phyloP scores from a whole-genome alignment of 2,888 invertebrate genomes.

The Sphaerophoria rueppellii region DNA sequence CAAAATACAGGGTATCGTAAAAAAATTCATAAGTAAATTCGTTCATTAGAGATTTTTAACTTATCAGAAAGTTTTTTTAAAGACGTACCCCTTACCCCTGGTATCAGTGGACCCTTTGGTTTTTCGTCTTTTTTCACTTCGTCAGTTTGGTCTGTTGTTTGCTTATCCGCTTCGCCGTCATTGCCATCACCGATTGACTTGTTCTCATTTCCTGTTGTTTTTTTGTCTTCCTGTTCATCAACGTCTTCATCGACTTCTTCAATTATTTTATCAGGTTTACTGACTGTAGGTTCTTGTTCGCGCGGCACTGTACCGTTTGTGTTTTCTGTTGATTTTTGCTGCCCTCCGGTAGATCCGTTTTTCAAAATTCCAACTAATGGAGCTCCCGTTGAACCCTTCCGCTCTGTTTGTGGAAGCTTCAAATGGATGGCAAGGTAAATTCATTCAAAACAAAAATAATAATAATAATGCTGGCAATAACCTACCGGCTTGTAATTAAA shows the following conservation, averaged over 20 bases:
- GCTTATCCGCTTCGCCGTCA: neutral
- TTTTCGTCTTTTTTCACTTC: slow-evolving; percentile 44
- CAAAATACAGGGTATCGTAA: neutral
- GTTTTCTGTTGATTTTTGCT: slow-evolving; percentile 43
- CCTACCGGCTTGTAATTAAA: slow-evolving; percentile 84
- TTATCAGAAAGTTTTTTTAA: slow-evolving; percentile 36
- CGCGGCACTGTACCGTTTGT: slow-evolving; percentile 66
- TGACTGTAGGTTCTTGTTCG: slow-evolving; percentile 27
- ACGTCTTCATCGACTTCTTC: slow-evolving; percentile 79
- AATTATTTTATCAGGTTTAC: slow-evolving; percentile 74
- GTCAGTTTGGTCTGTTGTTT: slow-evolving; percentile 28
- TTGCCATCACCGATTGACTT: slow-evolving; percentile 11
- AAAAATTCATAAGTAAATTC: neutral
- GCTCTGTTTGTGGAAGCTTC: slow-evolving; percentile 81
- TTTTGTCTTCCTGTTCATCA: slow-evolving; percentile 76
- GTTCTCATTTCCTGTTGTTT: slow-evolving; percentile 39
- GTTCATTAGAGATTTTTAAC: neutral
- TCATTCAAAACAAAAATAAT: slow-evolving; percentile 1
- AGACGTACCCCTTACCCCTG: slow-evolving; percentile 84
- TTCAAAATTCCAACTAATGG: slow-evolving; percentile 81
- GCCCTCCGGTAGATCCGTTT: slow-evolving; percentile 79
- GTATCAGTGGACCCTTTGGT: slow-evolving; percentile 75
- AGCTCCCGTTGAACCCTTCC: slow-evolving; percentile 77
- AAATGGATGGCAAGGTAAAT: neutral
- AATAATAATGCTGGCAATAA: neutral